These are phyloP conservation scores for Lates japonicus DNA, from an alignment of 2,797 vertebrate species.

Conservation along the genomic window DNA sequence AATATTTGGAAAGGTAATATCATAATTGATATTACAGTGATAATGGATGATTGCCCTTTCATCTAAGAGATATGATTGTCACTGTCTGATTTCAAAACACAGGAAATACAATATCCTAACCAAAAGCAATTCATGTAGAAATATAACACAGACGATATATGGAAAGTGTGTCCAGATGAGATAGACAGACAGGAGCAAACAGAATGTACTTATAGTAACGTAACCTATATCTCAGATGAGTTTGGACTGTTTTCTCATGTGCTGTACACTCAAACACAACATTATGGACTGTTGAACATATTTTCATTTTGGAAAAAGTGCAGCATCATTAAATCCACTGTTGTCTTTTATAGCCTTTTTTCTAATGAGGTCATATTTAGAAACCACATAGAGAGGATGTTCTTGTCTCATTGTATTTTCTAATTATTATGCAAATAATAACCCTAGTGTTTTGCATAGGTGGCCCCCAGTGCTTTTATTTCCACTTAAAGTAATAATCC, in stretches of 20 bases:
- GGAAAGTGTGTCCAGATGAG: neutral
- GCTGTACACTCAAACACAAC: too few species aligned
- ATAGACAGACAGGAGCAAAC: neutral
- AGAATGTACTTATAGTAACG: too few species aligned
- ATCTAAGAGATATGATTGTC: too few species aligned
- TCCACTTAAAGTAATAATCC: neutral
- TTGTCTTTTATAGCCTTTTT: too few species aligned
- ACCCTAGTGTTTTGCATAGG: neutral
- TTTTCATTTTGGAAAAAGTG: too few species aligned
- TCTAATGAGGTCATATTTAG: neutral
- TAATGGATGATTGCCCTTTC: neutral
- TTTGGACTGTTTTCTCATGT: too few species aligned
- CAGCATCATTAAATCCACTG: too few species aligned
- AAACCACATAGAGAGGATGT: neutral
- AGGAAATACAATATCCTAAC: too few species aligned
- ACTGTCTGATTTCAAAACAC: too few species aligned
- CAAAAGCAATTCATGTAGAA: neutral
- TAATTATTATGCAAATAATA: neutral
- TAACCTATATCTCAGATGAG: too few species aligned
- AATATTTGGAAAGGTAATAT: neutral
- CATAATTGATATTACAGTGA: neutral
- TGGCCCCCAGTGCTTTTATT: neutral
- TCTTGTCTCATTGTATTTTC: neutral
- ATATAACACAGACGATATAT: neutral
- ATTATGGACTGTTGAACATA: too few species aligned